These are phyloP conservation scores for Strongylocentrotus purpuratus DNA, from an alignment of 35 echinoderm and acorn worm genomes.

Conservation along the genomic window DNA sequence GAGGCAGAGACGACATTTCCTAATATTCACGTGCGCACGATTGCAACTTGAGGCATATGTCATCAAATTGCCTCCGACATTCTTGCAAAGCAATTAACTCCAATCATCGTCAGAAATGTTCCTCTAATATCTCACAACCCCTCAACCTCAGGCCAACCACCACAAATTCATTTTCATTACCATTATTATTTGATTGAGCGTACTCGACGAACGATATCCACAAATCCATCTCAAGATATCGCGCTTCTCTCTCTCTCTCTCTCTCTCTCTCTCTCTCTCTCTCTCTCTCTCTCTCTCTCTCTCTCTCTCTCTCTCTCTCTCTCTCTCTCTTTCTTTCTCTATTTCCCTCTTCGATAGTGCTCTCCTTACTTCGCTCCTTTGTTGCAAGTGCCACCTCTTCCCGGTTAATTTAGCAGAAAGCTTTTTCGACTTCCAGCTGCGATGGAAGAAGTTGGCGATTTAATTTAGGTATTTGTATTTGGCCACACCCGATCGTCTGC, in stretches of 20 bases:
- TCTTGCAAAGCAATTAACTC: slow-evolving; percentile 36
- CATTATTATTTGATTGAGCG: slow-evolving; percentile 5
- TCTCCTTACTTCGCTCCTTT: background rate
- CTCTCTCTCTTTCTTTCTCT: background rate
- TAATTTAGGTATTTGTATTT: slow-evolving; percentile 29
- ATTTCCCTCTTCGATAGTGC: background rate
- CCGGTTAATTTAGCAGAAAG: slow-evolving; percentile 36
- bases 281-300: background rate
- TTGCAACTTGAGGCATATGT: slow-evolving; percentile 22
- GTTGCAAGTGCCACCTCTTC: background rate
- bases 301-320: background rate
- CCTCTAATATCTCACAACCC: background rate
- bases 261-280: background rate
- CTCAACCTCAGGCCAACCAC: background rate
- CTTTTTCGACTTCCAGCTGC: background rate
- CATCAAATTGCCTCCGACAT: slow-evolving; percentile 26
- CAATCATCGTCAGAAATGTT: slow-evolving; percentile 32
- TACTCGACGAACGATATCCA: slow-evolving; percentile 9
- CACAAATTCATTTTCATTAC: slow-evolving; percentile 19
- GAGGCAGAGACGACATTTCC: background rate
- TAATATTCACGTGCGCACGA: background rate
- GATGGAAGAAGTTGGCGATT: slow-evolving; percentile 21
- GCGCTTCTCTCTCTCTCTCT: background rate
- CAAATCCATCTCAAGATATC: background rate
- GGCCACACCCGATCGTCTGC: background rate